Conservation (phyloP, 2,888 invertebrate species). For the Tridacna gigas region DNA sequence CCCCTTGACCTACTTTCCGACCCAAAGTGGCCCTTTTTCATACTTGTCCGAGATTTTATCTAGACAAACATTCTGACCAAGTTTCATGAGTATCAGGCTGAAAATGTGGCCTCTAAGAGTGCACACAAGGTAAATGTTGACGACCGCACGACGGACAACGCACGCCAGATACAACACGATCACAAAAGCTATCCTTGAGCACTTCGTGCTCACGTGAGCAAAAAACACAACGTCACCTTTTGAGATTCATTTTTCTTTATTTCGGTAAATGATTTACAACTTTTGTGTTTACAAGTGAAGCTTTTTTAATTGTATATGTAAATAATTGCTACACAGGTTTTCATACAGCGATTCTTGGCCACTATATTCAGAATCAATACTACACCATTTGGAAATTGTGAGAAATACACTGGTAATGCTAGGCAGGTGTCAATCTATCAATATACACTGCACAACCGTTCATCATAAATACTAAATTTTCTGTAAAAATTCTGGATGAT, state of each 20-base stretch:
- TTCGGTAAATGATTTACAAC: constrained; percentile 36
- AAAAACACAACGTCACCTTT: constrained; percentile 8
- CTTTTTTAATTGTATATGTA: constrained; percentile 26
- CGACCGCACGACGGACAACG: neutral
- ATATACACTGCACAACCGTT: too few species aligned
- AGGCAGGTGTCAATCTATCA: too few species aligned
- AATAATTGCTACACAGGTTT: constrained; percentile 19
- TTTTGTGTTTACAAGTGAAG: constrained; percentile 32
- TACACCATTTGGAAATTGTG: too few species aligned
- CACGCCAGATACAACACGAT: neutral
- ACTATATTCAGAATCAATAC: neutral
- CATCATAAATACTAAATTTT: too few species aligned
- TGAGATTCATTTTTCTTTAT: constrained; percentile 31
- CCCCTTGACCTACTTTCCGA: too few species aligned
- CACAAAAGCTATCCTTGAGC: neutral
- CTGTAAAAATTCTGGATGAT: too few species aligned
- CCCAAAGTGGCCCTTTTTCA: too few species aligned
- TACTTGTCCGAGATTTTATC: too few species aligned
- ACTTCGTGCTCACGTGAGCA: neutral
- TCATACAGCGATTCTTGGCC: neutral
- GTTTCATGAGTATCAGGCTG: too few species aligned
- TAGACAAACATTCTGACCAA: too few species aligned
- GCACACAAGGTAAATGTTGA: neutral
- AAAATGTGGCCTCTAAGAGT: too few species aligned
- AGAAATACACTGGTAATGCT: too few species aligned